Base-by-base conservation (phyloP, 2,113 vertebrate genomes). In the Forbesichthys papilliferus region DNA sequence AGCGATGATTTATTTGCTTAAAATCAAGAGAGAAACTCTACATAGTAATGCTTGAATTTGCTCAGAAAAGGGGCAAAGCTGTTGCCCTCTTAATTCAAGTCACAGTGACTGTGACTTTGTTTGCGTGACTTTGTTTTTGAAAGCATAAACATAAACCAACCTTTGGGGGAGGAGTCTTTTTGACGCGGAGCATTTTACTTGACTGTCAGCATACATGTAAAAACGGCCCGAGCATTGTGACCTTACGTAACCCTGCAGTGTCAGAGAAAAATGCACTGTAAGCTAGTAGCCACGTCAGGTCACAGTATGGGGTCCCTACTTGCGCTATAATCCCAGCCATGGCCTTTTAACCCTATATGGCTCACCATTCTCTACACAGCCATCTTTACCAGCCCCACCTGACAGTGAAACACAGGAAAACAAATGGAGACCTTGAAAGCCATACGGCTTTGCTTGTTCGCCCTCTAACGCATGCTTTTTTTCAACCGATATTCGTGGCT, bases 401-500 rank as follows among this genome's bases (percentile, higher is more conserved):
- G 88, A 88, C 90, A 87, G 84, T 73, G 71, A 79, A 88, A 90
- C 90, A 91, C 6, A 78, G 78, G 83, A 89, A 90, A 91, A 88
- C 90, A 91, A 91, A 91, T 90, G 86, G 87, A 88, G 90, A 90
- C 90, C 86, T 91, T 90, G 88, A 90, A 89, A 89, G 88, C 88
- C 90, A 89, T 88, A 91, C 81, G 90, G 90, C 82, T 69, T 72
- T 34, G 57, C 86, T 81, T 90, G 87, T 89, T 84, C 85, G 86
- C 68, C 90, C 88, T 91, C 88, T 68, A 87, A 87, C 75, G 75
- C 80, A 48, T 67, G n/a, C 42, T 62, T 52, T 68, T 16, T 16
- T 58, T 49, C 34, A 34, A 11, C 27, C 5, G 36, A 42, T 5
- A 42, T 42, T 42, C 5, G 7, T 63, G 59, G 69, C 34, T 57